Base-by-base conservation (phyloP, 53 echinoderm and acorn worm species). In the Crossaster papposus region DNA sequence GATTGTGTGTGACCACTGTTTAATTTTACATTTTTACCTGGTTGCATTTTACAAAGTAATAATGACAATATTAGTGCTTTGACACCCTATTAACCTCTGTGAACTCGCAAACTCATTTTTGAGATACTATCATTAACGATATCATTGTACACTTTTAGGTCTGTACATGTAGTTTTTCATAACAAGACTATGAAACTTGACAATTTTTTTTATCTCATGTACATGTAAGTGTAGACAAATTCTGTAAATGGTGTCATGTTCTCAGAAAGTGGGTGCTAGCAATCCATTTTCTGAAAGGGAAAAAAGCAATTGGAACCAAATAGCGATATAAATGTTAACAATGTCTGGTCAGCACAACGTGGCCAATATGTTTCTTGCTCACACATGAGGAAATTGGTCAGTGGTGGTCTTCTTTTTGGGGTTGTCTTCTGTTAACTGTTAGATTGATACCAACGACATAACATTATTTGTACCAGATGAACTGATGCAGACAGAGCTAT, bases 381-480 rank as follows among this genome's bases (percentile, higher is more conserved):
- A 44, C 44, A 44, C 44, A 9, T 44, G 44, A 44, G 44, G 9
- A 44, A 44, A 5, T 44, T 44, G 44, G 44, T 44, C 51, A 44
- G n/a, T 30, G 22, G 51, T 30, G 26, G n/a, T 58, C 3, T 58
- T 65, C 7, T 64, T 24, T 35, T 34, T 81, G 64, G n/a, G 36
- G 62, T 36, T 15, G 75, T 75, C 54, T 76, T 75, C 50, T 51
- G 84, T 74, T 87, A 28, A 53, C 77, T 77, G 85, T 70, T n/a
- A 50, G 30, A 87, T 75, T 36, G 76, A 77, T 87, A 36, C 63
- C 63, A 87, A 75, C 30, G 53, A 77, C 87, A 44, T 50, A 58
- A 58, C 63, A n/a, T 55, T 36, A 87, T 87, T 87, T 87, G 54
- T 72, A 87, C 54, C 87, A 77, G 84, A 87, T 85, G 35, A 36